These are phyloP conservation scores for Litoditis marina DNA, from an alignment of 2,888 invertebrate species.

Conservation along the genomic window DNA sequence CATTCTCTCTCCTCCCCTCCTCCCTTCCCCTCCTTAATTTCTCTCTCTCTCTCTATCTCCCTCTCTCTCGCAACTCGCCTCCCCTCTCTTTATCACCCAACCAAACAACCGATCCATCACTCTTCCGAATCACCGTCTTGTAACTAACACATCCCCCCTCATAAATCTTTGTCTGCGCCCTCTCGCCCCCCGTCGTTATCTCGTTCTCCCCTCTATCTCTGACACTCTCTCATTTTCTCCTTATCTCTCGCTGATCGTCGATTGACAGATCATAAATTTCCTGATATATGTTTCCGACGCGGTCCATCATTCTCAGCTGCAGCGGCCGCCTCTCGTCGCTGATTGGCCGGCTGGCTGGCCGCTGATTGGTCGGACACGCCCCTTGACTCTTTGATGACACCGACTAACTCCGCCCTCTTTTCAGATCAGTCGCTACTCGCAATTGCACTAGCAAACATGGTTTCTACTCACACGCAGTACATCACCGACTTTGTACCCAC, in stretches of 20 bases:
- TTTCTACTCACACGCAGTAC: no score
- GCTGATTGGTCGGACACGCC: slow-evolving; percentile 1
- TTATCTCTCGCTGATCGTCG: slow-evolving; percentile 10
- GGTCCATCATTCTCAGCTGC: slow-evolving; percentile 19
- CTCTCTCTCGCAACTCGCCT: slow-evolving; percentile 4
- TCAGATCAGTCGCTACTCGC: not conserved
- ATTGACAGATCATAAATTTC: slow-evolving; percentile 48
- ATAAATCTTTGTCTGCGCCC: slow-evolving; percentile 3
- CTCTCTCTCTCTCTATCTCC: not conserved
- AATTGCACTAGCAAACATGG: no score
- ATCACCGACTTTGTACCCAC: no score
- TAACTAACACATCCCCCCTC: slow-evolving; percentile 8
- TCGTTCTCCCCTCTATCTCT: not conserved
- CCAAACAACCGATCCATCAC: slow-evolving; percentile 13
- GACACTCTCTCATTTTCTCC: no score
- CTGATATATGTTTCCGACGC: slow-evolving; percentile 34
- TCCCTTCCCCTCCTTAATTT: not conserved
- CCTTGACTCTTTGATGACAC: slow-evolving; percentile 13
- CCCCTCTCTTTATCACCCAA: slow-evolving; percentile 15
- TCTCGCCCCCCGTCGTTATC: not conserved
- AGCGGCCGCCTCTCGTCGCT: slow-evolving; percentile 8
- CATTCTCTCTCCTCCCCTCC: not conserved
- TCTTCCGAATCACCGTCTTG: slow-evolving; percentile 14
- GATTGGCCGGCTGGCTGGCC: not conserved
- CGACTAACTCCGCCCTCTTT: slow-evolving; percentile 12